Evolutionary conservation across 2,888 invertebrate species (phyloP), one percentile per base, ranked within the genome.

Genomic region (Rhamnusium bicolor): DNA sequence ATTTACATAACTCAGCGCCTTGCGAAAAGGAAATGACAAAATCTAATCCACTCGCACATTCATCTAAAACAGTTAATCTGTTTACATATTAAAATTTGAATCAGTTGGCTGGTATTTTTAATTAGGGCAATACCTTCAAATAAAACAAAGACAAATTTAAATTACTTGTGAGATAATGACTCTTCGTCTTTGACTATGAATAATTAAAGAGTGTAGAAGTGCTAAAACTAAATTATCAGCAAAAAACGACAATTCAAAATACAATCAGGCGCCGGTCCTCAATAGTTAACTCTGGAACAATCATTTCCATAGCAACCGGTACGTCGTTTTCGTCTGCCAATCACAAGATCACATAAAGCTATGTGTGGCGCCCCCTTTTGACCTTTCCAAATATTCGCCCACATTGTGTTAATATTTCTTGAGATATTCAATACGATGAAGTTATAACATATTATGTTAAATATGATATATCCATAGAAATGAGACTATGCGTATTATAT

Each of bases 131-230:
- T 19, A 47, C 21, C 19, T 40, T n/a, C 54, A 24, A 24, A n/a
- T 19, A 24, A 51, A 54, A 62, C 61, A 62, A 47, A 62, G 8
- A 6, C 40, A 21, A 14, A n/a, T 46, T 32, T 47, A 19, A 12
- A 47, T 62, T 24, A 21, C 16, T 24, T 12, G 62, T 58, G 29
- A 47, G 53, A 62, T 61, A 79, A 77, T 75, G 75, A 73, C 69
- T 40, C 49, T 46, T 29, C 72, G 61, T 14, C 73, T 61, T 24
- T 51, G 71, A 71, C 76, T 76, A 78, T 81, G 80, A 80, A 80
- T 81, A 81, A 81, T 81, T 79, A 80, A 79, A 70, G 61, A 73
- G n/a, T 72, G 75, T 71, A 78, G 74, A 80, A 78, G 78, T 79
- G 79, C 73, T 72, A 78, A 78, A 80, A 79, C 73, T 75, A 76